Evolutionary conservation across 2,797 vertebrate species (phyloP), one percentile per base, ranked within the genome.

Genomic region (Sciurus carolinensis): DNA sequence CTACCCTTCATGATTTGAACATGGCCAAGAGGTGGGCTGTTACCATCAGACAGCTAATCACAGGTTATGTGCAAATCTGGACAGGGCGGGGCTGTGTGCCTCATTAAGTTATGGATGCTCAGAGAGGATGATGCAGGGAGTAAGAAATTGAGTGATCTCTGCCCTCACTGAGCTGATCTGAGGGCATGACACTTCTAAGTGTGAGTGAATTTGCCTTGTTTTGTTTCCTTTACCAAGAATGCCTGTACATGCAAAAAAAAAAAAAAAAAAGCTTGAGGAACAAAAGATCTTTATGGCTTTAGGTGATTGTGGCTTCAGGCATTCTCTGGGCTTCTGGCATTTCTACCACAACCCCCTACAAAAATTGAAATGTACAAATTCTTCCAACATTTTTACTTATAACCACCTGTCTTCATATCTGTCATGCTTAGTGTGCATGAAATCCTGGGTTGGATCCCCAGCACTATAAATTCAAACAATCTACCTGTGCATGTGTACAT

Each of bases 361-460:
- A 84, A 95, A 83, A 52, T 59, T 73, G 84, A 81, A 72, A 44
- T 91, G 73, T 71, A 36, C 24, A 90, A 42, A 80, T 47, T 81
- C 28, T 69, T 88, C 28, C 54, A 94, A 64, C 26, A 72, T 47
- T 72, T 95, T 62, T 82, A 73, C 9, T 93, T 20, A 15, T 11
- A 72, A 80, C 10, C n/a, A 54, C 80, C 26, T 81, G 33, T 67
- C 36, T 62, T 93, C 73, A 62, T 57, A 42, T 8, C 73, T 87
- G 84, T 91, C 26, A 7, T 54, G 9, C 20, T 42, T 44, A 83
- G 15, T 33, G 0, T 73, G 62, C 18, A 10, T 20, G 28, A 75
- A 7, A 17, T 39, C 42, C 28, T 50, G 20, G 24, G 44, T 36
- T 77, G 75, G 30, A 67, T 30, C 7, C n/a, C 59, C 30, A 75